Conservation (phyloP, 2,888 invertebrate species). For the Cephus sareptanus region DNA sequence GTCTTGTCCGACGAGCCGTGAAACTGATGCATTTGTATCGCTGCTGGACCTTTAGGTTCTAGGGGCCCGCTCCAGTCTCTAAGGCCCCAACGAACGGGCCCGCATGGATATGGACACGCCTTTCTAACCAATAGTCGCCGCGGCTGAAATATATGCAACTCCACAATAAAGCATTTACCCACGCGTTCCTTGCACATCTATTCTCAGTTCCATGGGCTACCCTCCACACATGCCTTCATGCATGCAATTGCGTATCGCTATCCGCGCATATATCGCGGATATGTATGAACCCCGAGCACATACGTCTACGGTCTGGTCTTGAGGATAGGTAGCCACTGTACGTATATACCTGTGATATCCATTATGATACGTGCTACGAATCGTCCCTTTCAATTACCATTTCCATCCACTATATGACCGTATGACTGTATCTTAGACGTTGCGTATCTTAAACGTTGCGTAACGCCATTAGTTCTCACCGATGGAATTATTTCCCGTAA, state of each 20-base stretch:
- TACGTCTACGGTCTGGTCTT: not conserved
- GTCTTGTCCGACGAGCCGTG: constrained; percentile 63
- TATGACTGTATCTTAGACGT: not conserved
- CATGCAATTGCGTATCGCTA: constrained; percentile 46
- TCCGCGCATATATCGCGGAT: constrained; percentile 26
- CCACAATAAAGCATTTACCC: constrained; percentile 59
- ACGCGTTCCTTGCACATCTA: constrained; percentile 46
- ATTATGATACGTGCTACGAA: constrained; percentile 34
- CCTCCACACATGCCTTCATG: constrained; percentile 39
- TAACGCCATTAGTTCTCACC: not conserved
- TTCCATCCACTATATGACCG: not conserved
- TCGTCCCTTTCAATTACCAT: constrained; percentile 44
- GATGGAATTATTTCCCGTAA: not conserved
- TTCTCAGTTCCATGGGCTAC: constrained; percentile 39
- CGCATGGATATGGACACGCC: constrained; percentile 25
- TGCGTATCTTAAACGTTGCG: not conserved
- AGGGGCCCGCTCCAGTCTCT: not conserved
- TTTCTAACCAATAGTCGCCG: constrained; percentile 35
- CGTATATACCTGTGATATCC: constrained; percentile 22
- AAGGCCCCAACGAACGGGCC: constrained; percentile 6
- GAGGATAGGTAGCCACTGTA: not conserved
- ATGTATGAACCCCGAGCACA: constrained; percentile 20
- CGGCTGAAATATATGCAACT: constrained; percentile 40
- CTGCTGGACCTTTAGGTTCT: constrained; percentile 13
- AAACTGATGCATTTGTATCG: constrained; percentile 64